phyloP scores from a whole-genome alignment of 2,797 vertebrate genomes.

The Spea hammondii region DNA sequence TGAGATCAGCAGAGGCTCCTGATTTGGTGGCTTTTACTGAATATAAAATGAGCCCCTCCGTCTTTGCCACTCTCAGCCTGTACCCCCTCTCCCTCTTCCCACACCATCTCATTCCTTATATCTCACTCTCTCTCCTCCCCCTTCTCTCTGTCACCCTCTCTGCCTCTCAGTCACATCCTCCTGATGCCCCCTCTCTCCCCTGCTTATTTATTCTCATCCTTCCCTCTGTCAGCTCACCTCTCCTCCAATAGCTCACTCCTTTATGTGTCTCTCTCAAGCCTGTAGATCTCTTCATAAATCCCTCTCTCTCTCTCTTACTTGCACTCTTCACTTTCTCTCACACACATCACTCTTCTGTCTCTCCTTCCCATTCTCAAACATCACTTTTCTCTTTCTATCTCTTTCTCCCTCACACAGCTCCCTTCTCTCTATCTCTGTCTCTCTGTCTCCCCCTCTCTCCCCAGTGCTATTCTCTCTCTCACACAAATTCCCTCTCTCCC shows the following conservation, averaged over 20 bases:
- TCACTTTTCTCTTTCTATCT: not conserved
- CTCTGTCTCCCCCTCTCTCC: not conserved
- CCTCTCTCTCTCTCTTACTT: no score
- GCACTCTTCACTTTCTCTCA: not conserved
- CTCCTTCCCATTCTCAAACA: not conserved
- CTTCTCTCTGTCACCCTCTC: not conserved
- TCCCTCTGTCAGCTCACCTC: conserved; percentile 7
- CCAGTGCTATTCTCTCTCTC: not conserved
- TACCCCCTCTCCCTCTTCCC: conserved; percentile 10
- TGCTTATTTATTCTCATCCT: not conserved
- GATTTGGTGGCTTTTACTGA: conserved; percentile 68
- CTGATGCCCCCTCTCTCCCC: not conserved
- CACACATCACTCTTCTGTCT: not conserved
- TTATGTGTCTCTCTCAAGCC: not conserved
- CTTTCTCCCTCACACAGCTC: not conserved
- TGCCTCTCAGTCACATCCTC: conserved; percentile 21
- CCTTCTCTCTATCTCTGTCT: not conserved
- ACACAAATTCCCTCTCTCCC: not conserved
- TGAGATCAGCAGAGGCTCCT: conserved; percentile 63
- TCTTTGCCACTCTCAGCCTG: conserved; percentile 55
- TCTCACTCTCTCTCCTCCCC: not conserved
- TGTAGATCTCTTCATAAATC: not conserved
- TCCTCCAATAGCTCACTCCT: not conserved
- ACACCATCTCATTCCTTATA: not conserved
- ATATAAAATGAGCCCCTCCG: conserved; percentile 67